These are phyloP conservation scores for Ptychadena robeensis DNA, from an alignment of 2,797 vertebrate species.

Conservation along the genomic window DNA sequence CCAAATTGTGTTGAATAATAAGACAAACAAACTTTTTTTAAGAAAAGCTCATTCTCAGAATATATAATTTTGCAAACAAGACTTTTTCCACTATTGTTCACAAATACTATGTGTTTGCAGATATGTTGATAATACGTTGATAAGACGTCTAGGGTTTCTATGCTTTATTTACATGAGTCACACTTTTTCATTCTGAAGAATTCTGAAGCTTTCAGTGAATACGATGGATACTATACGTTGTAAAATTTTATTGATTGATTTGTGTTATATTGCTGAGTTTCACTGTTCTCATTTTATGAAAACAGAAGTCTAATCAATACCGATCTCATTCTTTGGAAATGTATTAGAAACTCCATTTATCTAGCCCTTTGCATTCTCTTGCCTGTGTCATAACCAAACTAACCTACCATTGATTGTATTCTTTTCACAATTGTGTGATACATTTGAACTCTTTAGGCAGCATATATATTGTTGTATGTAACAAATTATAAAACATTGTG, in stretches of 20 bases:
- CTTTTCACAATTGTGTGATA: background rate
- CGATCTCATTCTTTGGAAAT: background rate
- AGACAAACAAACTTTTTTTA: too few relatives aligned
- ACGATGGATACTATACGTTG: background rate
- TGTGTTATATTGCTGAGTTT: slow-evolving; percentile 12
- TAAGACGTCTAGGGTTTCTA: slow-evolving; percentile 11
- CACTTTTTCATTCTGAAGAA: slow-evolving; percentile 2
- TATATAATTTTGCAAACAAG: too few relatives aligned
- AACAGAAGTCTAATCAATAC: slow-evolving; percentile 34
- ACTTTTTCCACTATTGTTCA: too few relatives aligned
- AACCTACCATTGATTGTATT: background rate
- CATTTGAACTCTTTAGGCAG: too few relatives aligned
- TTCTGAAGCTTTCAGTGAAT: background rate
- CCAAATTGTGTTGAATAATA: too few relatives aligned
- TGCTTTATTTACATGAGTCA: slow-evolving; percentile 25
- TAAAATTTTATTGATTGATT: slow-evolving; percentile 7
- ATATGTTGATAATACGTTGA: background rate
- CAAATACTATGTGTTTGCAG: slow-evolving; percentile 2
- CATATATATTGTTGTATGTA: too few relatives aligned
- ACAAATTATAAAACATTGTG: too few relatives aligned
- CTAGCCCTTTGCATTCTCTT: background rate
- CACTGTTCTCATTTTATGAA: background rate
- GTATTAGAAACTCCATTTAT: slow-evolving; percentile 7
- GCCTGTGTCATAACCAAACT: background rate
- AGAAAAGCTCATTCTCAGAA: too few relatives aligned